Evolutionary conservation across 2,113 vertebrate species (phyloP).

Genomic region (Sphaerodactylus townsendi): DNA sequence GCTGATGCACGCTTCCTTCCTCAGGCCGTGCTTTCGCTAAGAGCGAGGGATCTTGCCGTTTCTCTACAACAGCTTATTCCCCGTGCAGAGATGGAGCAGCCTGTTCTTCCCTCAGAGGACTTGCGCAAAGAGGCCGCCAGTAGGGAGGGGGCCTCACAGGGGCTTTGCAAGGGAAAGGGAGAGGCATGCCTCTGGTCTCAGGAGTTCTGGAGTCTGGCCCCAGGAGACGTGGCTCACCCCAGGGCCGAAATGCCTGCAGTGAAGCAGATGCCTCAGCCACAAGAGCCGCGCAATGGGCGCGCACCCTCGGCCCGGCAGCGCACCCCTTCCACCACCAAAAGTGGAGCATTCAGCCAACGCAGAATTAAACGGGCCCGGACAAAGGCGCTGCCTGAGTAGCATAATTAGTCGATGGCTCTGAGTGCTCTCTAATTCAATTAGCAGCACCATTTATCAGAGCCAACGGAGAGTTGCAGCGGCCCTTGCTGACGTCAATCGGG

Average conservation of each 20-base stretch:
- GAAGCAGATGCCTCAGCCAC: conserved; percentile 17
- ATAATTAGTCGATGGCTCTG: conserved; percentile 72
- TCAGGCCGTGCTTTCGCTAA: too few species aligned
- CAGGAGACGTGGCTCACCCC: not conserved
- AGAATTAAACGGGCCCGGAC: conserved; percentile 73
- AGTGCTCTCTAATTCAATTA: conserved; percentile 81
- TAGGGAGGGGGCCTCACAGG: too few species aligned
- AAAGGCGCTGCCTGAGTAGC: conserved; percentile 70
- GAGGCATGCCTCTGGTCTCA: not conserved
- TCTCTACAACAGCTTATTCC: too few species aligned
- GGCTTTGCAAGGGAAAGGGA: not conserved
- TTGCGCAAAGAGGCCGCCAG: too few species aligned
- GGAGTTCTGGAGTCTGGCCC: too few species aligned
- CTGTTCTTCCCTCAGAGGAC: too few species aligned
- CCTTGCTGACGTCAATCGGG: conserved; percentile 71
- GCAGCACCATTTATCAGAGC: conserved; percentile 70
- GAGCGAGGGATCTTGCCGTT: too few species aligned
- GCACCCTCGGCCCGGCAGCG: conserved; percentile 48
- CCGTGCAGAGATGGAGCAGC: too few species aligned
- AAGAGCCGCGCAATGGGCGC: conserved; percentile 55
- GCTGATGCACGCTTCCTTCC: too few species aligned
- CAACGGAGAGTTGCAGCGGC: conserved; percentile 69
- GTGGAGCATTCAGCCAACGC: conserved; percentile 60
- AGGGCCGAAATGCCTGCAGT: not conserved
- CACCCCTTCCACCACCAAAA: conserved; percentile 48